Conservation (phyloP, 2,888 invertebrate genomes). For the Thymelicus sylvestris region DNA sequence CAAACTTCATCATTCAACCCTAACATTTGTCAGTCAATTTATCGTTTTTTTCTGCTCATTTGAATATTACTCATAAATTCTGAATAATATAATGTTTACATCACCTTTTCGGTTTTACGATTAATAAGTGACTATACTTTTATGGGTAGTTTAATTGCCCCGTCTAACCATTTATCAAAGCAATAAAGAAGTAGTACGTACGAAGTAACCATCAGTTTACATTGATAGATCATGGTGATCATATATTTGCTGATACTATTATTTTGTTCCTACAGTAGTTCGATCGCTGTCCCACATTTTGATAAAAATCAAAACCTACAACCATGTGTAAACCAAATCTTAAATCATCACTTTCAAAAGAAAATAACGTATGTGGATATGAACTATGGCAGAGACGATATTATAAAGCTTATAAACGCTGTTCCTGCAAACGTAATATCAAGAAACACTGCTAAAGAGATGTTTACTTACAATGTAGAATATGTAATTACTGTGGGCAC, state of each 20-base stretch:
- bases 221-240: conserved; percentile 8
- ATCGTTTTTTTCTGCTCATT: too few relatives aligned
- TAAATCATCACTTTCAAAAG: background rate
- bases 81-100: too few relatives aligned
- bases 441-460: background rate
- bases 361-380: conserved; percentile 18
- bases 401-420: conserved; percentile 7
- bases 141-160: background rate
- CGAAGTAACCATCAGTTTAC: background rate
- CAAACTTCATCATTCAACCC: too few relatives aligned
- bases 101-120: too few relatives aligned
- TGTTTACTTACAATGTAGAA: conserved; percentile 38
- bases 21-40: too few relatives aligned
- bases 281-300: background rate
- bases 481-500: conserved; percentile 52
- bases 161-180: conserved; percentile 1
- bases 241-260: background rate
- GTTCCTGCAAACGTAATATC: background rate
- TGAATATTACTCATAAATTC: too few relatives aligned
- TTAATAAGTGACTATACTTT: background rate
- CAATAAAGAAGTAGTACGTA: background rate
- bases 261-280: background rate
- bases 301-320: conserved; percentile 3
- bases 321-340: conserved; percentile 16
- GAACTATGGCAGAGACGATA: conserved; percentile 23